phyloP scores from a whole-genome alignment of 1,140 invertebrate species.

The Drosophila carrolli region DNA sequence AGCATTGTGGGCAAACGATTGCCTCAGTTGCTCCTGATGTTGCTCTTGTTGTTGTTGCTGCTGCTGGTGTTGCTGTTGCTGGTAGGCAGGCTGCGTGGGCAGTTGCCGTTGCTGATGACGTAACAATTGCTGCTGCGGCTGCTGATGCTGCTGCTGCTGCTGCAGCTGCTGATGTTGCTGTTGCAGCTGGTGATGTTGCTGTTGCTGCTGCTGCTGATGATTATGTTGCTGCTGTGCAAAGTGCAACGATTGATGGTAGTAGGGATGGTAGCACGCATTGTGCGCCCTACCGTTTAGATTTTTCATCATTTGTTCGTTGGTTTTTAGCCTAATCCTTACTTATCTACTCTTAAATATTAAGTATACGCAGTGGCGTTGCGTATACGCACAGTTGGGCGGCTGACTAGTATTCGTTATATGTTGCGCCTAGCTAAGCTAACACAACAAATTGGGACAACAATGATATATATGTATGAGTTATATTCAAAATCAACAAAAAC shows the following conservation, averaged over 20 bases:
- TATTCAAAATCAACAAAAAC: slow-evolving; percentile 54
- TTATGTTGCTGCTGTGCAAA: slow-evolving; percentile 59
- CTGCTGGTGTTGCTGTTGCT: slow-evolving; percentile 46
- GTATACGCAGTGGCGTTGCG: slow-evolving; percentile 67
- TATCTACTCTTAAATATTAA: slow-evolving; percentile 64
- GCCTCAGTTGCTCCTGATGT: slow-evolving; percentile 47
- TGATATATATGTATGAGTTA: slow-evolving; percentile 24
- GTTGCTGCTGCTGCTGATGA: slow-evolving; percentile 39
- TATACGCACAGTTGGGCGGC: slow-evolving; percentile 69
- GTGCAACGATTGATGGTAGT: slow-evolving; percentile 63
- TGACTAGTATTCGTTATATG: slow-evolving; percentile 66
- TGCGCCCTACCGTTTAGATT: slow-evolving; percentile 77
- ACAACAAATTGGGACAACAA: slow-evolving; percentile 66
- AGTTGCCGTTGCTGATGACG: slow-evolving; percentile 63
- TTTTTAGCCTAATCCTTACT: slow-evolving; percentile 8
- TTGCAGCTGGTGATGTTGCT: slow-evolving; percentile 44
- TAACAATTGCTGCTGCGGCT: slow-evolving; percentile 54
- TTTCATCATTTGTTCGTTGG: slow-evolving; percentile 69
- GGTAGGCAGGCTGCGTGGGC: slow-evolving; percentile 39
- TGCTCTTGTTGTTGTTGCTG: slow-evolving; percentile 38
- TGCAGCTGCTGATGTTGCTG: slow-evolving; percentile 58
- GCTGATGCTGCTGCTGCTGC: slow-evolving; percentile 40
- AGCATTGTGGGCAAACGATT: slow-evolving; percentile 54
- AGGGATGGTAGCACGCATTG: slow-evolving; percentile 76
- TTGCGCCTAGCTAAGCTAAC: slow-evolving; percentile 27